Base-by-base conservation (phyloP, 1,140 invertebrate genomes). In the Saccostrea glomerata region DNA sequence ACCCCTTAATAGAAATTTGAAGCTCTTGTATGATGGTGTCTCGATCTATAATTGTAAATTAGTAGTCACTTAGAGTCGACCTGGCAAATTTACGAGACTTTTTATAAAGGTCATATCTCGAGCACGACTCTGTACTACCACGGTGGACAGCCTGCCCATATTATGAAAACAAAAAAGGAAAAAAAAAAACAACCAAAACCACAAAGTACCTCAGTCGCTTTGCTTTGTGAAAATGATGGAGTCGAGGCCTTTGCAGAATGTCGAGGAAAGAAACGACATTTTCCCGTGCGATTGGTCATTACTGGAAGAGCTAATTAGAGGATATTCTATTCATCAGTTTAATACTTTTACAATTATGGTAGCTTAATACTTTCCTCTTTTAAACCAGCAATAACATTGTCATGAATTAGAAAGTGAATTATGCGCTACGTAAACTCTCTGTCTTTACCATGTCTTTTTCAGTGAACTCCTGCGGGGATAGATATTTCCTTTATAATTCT, bases 1-100 rank as follows among this genome's bases (percentile, higher is more conserved):
- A 30, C 70, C 30, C 70, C 70, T 77, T 77, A 77, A 77, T 77
- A 77, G 70, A 77, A 77, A 77, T 77, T 30, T 77, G 70, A 77
- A 25, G 23, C 70, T 36, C 30, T 25, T 77, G 25, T 36, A 13
- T 77, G 70, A 77, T 30, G 70, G 15, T 30, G 70, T 77, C 70
- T 23, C 11, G 70, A 77, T 77, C 70, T 77, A 77, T 77, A 77
- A 77, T 77, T 77, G 70, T 77, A 36, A 77, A 77, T 77, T 77
- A 30, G 70, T 36, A 25, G 30, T 77, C 70, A 77, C 70, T 77
- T 77, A 77, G 70, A 77, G 70, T 77, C 70, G 30, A 25, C 25
- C 25, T 77, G 3, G 70, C 70, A 77, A 30, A 77, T 77, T 77
- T 77, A 77, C 70, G 70, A 77, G 70, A 30, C 25, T 77, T 77